A percentile compares a stretch with the other conserved stretches of the same genome.
Conservation (phyloP, 2,888 invertebrate species). For the Drosophila atroscutellata region DNA sequence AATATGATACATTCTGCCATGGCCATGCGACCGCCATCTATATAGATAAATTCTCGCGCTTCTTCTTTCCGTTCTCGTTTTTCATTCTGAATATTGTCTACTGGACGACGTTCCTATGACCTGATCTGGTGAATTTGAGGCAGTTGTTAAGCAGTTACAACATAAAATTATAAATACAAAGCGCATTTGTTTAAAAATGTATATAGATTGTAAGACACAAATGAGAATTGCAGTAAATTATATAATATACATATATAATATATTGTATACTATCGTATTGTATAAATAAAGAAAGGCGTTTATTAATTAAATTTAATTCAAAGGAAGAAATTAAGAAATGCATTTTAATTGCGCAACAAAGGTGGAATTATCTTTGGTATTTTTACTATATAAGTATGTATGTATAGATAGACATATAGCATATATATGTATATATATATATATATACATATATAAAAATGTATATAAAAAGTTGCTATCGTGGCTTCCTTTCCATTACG, state of each 20-base stretch:
- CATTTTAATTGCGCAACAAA: constrained; percentile 79
- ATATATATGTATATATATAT: constrained; percentile 11
- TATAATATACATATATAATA: constrained; percentile 51
- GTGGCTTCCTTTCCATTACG: constrained; percentile 34
- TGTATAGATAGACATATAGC: constrained; percentile 39
- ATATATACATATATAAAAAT: constrained; percentile 46
- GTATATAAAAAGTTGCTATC: constrained; percentile 64
- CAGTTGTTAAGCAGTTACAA: constrained; percentile 10
- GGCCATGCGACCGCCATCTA: constrained; percentile 92
- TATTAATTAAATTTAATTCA: constrained; percentile 71
- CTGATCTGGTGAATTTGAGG: constrained; percentile 8
- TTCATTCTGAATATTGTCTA: constrained; percentile 95
- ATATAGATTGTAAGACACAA: constrained; percentile 72
- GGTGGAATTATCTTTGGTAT: constrained; percentile 80
- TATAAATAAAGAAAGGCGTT: constrained; percentile 75
- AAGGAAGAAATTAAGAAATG: constrained; percentile 75
- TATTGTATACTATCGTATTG: constrained; percentile 47
- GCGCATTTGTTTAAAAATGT: constrained; percentile 83
- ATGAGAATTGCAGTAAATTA: constrained; percentile 62
- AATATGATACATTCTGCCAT: constrained; percentile 94
- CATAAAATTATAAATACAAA: constrained; percentile 52
- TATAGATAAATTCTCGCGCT: constrained; percentile 94
- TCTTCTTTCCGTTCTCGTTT: constrained; percentile 96
- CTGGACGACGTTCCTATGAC: constrained; percentile 92
- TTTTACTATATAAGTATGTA: constrained; percentile 70